phyloP scores from a whole-genome alignment of 2,888 invertebrate genomes.

The Drosophila paramelanica region DNA sequence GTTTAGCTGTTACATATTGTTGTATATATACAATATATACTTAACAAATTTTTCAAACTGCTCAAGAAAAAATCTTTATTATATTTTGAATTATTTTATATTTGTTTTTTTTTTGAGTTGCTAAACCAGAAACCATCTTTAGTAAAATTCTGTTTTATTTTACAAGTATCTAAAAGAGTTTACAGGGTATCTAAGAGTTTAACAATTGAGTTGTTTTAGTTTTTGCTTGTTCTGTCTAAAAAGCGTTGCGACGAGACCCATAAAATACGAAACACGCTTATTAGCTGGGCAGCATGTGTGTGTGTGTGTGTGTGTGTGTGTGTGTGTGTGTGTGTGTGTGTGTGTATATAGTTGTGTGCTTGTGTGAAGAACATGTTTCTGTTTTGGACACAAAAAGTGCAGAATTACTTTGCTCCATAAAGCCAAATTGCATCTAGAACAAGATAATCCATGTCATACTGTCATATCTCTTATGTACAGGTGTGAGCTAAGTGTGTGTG shows the following conservation, averaged over 20 bases:
- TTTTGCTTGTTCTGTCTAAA: conserved; percentile 31
- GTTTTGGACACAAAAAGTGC: conserved; percentile 9
- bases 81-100: no score
- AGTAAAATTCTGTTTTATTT: no score
- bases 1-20: no score
- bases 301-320: conserved; percentile 15
- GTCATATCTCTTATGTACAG: conserved; percentile 31
- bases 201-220: no score
- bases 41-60: no score
- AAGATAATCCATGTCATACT: conserved; percentile 55
- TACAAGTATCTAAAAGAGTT: no score
- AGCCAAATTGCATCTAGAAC: conserved; percentile 48
- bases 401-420: conserved; percentile 32
- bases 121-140: no score
- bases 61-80: no score
- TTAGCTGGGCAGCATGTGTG: conserved; percentile 29
- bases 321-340: conserved; percentile 1
- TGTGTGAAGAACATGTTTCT: background rate
- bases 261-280: conserved; percentile 54
- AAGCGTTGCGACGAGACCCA: conserved; percentile 41
- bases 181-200: conserved; percentile 8
- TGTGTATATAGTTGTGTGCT: conserved; percentile 1
- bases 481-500: conserved; percentile 1
- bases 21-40: no score
- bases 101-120: no score